Conservation (phyloP, 37 sponge, comb jelly and placozoan species). For the Hexactinellida sp. region DNA sequence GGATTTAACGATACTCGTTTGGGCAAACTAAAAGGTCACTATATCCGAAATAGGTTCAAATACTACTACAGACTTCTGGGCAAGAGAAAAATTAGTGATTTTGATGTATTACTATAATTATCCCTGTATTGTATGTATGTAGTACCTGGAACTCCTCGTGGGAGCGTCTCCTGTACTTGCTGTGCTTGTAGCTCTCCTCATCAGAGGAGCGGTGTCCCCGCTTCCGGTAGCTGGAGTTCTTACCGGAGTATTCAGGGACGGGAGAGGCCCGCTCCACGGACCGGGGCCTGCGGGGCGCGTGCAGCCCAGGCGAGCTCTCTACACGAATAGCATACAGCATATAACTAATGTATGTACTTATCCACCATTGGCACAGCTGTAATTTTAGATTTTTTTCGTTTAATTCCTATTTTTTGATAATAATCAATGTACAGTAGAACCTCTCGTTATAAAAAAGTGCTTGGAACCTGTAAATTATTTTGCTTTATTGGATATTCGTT, state of each 20-base stretch:
- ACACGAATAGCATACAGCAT: background rate
- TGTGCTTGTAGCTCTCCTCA: background rate
- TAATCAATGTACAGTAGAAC: too few relatives aligned
- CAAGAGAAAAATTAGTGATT: too few relatives aligned
- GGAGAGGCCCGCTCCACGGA: background rate
- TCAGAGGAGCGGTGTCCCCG: background rate
- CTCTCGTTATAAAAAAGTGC: background rate
- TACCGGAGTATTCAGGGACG: background rate
- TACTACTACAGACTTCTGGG: too few relatives aligned
- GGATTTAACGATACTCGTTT: too few relatives aligned
- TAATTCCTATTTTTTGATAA: too few relatives aligned
- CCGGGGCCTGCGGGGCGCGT: background rate
- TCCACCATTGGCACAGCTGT: too few relatives aligned
- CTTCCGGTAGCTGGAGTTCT: constrained; percentile 4
- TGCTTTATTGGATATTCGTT: background rate
- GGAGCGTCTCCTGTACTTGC: background rate
- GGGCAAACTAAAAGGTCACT: too few relatives aligned
- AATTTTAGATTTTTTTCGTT: too few relatives aligned
- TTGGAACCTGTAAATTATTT: background rate
- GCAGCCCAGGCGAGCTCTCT: background rate
- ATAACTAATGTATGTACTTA: background rate
- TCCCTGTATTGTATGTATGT: too few relatives aligned
- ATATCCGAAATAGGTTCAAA: too few relatives aligned
- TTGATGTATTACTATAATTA: too few relatives aligned
- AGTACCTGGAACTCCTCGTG: background rate